phyloP scores from a whole-genome alignment of 2,113 vertebrate genomes.

The Oreotragus oreotragus region DNA sequence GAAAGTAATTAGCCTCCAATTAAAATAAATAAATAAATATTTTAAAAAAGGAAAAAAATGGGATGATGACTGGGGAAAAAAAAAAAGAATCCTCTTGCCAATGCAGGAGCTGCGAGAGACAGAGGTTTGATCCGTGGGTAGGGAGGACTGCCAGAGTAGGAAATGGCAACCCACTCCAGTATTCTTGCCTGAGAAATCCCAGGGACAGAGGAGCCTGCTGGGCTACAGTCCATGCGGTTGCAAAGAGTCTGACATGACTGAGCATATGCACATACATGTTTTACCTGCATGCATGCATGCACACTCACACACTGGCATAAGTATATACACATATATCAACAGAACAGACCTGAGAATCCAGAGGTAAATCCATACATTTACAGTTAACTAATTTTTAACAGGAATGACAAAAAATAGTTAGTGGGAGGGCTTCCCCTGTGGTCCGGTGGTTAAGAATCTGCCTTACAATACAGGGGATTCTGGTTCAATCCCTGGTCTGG shows the following conservation, averaged over 20 bases:
- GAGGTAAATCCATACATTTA: not conserved
- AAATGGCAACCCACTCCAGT: not conserved
- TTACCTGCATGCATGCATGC: fast-evolving
- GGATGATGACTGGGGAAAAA: too few relatives aligned
- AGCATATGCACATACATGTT: not conserved
- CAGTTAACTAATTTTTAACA: not conserved
- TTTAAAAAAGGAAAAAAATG: too few relatives aligned
- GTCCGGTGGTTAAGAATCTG: not conserved
- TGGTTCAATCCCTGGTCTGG: fast-evolving
- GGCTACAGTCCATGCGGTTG: not conserved
- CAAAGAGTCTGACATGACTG: not conserved
- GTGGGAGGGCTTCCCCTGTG: not conserved
- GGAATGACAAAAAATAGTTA: not conserved
- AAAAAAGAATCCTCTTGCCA: not conserved
- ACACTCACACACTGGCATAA: not conserved
- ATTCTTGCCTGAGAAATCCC: not conserved
- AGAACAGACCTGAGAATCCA: not conserved
- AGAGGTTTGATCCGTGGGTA: not conserved
- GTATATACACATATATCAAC: not conserved
- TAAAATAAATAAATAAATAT: not conserved
- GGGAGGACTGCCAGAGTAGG: not conserved
- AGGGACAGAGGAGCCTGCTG: not conserved
- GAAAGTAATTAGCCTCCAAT: not conserved
- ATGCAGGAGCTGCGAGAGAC: not conserved
- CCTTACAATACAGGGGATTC: not conserved